Conservation (phyloP, 2,113 vertebrate species). For the Mobula birostris region DNA sequence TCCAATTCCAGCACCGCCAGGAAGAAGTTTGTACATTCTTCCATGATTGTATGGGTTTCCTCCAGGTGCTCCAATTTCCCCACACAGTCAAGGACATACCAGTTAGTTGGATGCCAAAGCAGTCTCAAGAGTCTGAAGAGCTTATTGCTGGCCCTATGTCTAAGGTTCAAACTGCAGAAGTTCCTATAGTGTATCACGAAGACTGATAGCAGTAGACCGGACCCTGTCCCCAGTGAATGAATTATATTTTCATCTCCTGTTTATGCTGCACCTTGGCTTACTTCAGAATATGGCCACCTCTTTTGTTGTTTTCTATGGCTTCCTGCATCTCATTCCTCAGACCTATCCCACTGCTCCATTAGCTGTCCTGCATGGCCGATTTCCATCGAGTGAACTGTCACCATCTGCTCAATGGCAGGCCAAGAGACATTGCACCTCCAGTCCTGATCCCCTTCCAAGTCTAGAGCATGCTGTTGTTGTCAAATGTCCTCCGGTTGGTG, state of each 20-base stretch:
- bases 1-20: too few species aligned
- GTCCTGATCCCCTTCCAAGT: not conserved
- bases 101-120: too few species aligned
- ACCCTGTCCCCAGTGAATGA: not conserved
- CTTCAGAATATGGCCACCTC: not conserved
- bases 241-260: not conserved
- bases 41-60: too few species aligned
- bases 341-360: not conserved
- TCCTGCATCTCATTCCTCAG: not conserved
- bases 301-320: not conserved
- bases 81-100: too few species aligned
- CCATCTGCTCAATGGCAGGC: conserved; percentile 21
- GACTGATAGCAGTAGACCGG: not conserved
- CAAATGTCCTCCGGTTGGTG: not conserved
- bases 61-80: too few species aligned
- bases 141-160: too few species aligned
- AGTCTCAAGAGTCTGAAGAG: too few species aligned
- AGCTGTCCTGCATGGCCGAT: not conserved
- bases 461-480: conserved; percentile 7
- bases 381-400: not conserved
- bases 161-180: not conserved
- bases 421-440: conserved; percentile 3
- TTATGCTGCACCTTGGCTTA: not conserved
- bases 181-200: not conserved
- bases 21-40: too few species aligned